Percentiles rank a stretch among this genome's conserved stretches.
phyloP scores from a whole-genome alignment of 2,797 vertebrate species.

The Mormyrops attenuatus region DNA sequence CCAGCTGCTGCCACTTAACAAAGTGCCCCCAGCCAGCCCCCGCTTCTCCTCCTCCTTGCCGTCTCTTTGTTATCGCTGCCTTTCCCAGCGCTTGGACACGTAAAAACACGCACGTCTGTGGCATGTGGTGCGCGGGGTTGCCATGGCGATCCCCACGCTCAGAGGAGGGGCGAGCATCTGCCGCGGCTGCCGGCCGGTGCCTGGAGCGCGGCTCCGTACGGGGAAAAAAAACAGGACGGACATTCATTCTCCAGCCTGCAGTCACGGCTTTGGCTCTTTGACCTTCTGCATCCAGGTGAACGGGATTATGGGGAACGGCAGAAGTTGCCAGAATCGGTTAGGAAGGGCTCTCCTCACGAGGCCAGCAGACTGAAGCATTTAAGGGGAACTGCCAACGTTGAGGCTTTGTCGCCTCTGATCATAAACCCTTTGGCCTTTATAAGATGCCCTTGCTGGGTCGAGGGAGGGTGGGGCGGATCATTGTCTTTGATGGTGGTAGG shows the following conservation, averaged over 20 bases:
- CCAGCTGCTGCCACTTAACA: conserved; percentile 51
- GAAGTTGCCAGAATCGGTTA: background rate
- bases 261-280: background rate
- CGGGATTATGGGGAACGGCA: conserved; percentile 4
- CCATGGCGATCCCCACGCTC: conserved; percentile 35
- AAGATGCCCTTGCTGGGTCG: conserved; percentile 24
- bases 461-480: background rate
- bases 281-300: background rate
- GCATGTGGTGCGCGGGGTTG: conserved; percentile 32
- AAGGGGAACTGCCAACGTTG: conserved; percentile 20
- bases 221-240: background rate
- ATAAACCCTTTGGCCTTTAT: conserved; percentile 26
- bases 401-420: conserved; percentile 27
- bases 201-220: background rate
- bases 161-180: conserved; percentile 10
- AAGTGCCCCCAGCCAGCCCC: conserved; percentile 23
- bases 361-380: conserved; percentile 28
- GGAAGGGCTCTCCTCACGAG: conserved; percentile 14
- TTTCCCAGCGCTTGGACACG: conserved; percentile 15
- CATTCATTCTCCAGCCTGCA: conserved; percentile 2
- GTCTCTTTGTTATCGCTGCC: conserved; percentile 21
- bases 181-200: background rate
- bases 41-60: conserved; percentile 7
- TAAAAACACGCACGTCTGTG: conserved; percentile 25
- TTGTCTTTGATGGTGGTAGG: conserved; percentile 4